Conservation (phyloP, 2,797 vertebrate species). For the Loris lydekkerianus region DNA sequence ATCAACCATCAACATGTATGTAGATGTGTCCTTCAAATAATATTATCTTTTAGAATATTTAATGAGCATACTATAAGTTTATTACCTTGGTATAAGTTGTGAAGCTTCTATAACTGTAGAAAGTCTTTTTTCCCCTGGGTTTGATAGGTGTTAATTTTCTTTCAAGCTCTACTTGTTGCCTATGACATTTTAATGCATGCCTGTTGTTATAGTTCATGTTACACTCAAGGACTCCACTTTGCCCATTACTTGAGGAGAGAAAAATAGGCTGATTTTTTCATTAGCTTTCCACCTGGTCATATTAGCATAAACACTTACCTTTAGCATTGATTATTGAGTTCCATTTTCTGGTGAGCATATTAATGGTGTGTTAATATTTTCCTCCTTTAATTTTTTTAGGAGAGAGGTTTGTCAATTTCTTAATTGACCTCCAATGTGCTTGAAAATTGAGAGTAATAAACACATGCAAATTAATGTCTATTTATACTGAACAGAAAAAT, state of each 20-base stretch:
- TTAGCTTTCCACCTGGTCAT: constrained; percentile 23
- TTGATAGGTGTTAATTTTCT: constrained; percentile 39
- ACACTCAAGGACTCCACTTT: constrained; percentile 52
- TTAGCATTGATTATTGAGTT: constrained; percentile 39
- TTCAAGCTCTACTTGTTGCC: constrained; percentile 14
- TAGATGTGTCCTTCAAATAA: neutral
- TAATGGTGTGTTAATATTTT: constrained; percentile 47
- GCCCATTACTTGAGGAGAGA: constrained; percentile 38
- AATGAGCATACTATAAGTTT: constrained; percentile 46
- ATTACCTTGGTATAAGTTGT: constrained; percentile 54
- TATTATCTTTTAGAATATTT: constrained; percentile 39
- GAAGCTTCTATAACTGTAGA: neutral
- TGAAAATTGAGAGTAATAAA: constrained; percentile 71
- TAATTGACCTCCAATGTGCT: constrained; percentile 57
- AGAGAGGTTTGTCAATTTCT: constrained; percentile 62
- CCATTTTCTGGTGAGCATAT: constrained; percentile 43
- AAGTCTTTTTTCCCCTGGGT: neutral
- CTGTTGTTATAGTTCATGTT: neutral
- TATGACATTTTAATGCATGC: constrained; percentile 42
- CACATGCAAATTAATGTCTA: constrained; percentile 53
- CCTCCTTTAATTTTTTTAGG: constrained; percentile 56
- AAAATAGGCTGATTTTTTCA: constrained; percentile 38
- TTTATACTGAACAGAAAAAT: constrained; percentile 52
- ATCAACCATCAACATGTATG: neutral
- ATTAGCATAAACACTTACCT: constrained; percentile 49